Evolutionary conservation across 2,797 vertebrate species (phyloP), one percentile per base, ranked within the genome.

Genomic region (Enteromius treurensis): DNA sequence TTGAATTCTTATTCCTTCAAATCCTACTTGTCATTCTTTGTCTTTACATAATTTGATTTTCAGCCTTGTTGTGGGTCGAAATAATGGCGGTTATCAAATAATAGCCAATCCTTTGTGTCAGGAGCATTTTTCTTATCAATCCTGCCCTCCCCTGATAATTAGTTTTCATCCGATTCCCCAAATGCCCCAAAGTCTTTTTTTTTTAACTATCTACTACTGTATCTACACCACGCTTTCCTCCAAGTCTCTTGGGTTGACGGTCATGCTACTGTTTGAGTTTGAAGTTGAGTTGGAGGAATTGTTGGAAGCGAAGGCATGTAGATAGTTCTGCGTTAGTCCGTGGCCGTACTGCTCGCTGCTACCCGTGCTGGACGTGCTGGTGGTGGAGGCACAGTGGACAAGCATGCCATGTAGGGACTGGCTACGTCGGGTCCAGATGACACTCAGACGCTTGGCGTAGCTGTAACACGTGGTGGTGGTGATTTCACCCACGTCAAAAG

Each of bases 331-430:
- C 17, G 92, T 90, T 69, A 92, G 85, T 86, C 88, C 10, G 86
- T 93, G 0, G 86, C 92, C 2, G 81, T 92, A 9, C 90, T 88
- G 19, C 91, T 93, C 86, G 26, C 86, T 87, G 78, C 87, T 88
- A 5, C 83, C 84, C 0, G 82, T 64, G 5, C 86, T 81, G 81
- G 89, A 87, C 5, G 84, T 88, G 55, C 88, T 91, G 0, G 94
- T 87, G 0, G 93, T 92, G 0, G 94, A 93, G 4, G 94, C 94
- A 0, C 94, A 96, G 81, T 95, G 96, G 3, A 96, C 95, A 87
- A 98, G 94, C 94, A 97, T 96, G 53, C 96, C 96, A 0, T 98
- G 96, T 55, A 97, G 93, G 0, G 97, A 98, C 92, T 97, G 96
- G 88, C 97, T 98, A 80, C 97, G 93, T 67, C 96, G 93, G 10